A percentile compares a stretch with the other conserved stretches of the same genome.
Evolutionary conservation across 2,888 invertebrate genomes (phyloP).

Genomic region (Eretmocerus hayati): DNA sequence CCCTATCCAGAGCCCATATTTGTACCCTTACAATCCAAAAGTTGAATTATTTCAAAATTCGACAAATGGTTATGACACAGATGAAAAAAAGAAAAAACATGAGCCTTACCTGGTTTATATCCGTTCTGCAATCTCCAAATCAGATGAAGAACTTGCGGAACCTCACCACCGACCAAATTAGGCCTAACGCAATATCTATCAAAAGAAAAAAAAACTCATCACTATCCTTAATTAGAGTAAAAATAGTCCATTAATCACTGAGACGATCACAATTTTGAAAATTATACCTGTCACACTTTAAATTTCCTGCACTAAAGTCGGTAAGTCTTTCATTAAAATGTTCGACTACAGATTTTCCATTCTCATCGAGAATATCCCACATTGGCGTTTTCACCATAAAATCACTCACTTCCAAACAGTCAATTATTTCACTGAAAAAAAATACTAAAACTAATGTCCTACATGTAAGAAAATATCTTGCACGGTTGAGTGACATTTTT

Average conservation of each 20-base stretch:
- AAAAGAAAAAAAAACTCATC: neutral
- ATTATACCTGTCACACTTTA: constrained; percentile 18
- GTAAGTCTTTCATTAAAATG: constrained; percentile 7
- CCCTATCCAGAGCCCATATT: too few species aligned
- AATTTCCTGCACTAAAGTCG: constrained; percentile 9
- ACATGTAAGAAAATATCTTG: neutral
- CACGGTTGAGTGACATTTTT: neutral
- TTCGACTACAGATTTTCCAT: constrained; percentile 2
- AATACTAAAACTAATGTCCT: neutral
- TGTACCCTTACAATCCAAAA: too few species aligned
- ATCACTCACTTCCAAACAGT: neutral
- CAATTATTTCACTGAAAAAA: neutral
- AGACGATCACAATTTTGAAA: too few species aligned
- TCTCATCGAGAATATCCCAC: constrained; percentile 10
- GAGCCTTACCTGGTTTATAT: too few species aligned
- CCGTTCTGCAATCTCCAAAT: constrained; percentile 14
- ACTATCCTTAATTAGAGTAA: neutral
- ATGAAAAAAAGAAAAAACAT: too few species aligned
- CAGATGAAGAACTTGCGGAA: constrained; percentile 6
- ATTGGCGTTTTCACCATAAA: constrained; percentile 7
- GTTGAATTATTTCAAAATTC: too few species aligned
- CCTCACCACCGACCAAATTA: neutral
- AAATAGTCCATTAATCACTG: too few species aligned
- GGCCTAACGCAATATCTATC: constrained; percentile 16
- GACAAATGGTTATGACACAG: too few species aligned